A percentile compares a stretch with the other conserved stretches of the same genome.
These are phyloP conservation scores for Penelope pileata DNA, from an alignment of 2,113 vertebrate genomes.

Conservation along the genomic window DNA sequence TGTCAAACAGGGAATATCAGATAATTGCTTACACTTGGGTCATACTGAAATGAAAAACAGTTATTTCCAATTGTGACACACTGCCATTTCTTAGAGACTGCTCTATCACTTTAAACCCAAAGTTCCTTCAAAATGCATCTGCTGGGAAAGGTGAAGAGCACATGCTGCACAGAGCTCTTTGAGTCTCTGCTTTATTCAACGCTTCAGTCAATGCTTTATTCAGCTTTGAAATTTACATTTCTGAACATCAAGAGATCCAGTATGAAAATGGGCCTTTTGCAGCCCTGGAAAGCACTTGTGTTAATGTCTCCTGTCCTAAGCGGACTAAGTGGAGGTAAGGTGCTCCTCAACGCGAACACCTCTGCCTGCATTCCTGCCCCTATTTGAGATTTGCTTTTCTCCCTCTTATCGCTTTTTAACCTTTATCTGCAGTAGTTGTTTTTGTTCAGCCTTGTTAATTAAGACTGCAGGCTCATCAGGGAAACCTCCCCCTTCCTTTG, in stretches of 20 bases:
- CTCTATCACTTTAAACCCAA: not conserved
- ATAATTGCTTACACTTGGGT: not conserved
- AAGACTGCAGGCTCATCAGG: constrained; percentile 8
- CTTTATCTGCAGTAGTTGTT: not conserved
- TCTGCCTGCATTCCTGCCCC: not conserved
- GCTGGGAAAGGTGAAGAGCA: not conserved
- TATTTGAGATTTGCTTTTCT: not conserved
- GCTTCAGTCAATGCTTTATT: not conserved
- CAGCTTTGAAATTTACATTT: not conserved
- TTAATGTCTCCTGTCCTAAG: rapidly evolving
- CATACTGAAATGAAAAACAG: not conserved
- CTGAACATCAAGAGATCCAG: not conserved
- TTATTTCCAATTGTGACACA: not conserved
- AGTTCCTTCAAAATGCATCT: not conserved
- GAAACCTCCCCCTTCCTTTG: not conserved
- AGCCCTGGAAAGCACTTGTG: not conserved
- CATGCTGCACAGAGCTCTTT: rapidly evolving
- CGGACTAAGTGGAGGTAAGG: not conserved
- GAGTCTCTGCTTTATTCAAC: not conserved
- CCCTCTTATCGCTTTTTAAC: not conserved
- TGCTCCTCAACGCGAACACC: not conserved
- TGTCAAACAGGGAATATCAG: not conserved
- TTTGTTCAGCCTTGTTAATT: constrained; percentile 15
- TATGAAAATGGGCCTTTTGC: not conserved
- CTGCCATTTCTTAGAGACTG: not conserved